Conservation (phyloP, 2,113 vertebrate genomes). For the Xiphophorus maculatus region DNA sequence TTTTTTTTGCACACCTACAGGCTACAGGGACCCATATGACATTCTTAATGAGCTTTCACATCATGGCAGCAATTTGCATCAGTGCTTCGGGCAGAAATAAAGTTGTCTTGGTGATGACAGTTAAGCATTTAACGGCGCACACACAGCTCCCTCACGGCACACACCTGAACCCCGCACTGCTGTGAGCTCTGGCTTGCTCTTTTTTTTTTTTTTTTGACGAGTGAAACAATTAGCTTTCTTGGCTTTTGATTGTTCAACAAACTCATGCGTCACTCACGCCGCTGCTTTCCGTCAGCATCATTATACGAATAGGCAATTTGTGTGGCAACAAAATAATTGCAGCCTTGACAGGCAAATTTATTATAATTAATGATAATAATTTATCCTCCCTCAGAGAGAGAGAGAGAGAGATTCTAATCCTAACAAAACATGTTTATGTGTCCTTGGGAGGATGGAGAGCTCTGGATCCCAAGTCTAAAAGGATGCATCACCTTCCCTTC, state of each 20-base stretch:
- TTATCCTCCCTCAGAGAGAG: constrained; percentile 78
- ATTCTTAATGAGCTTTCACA: constrained; percentile 5
- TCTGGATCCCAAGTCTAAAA: constrained; percentile 37
- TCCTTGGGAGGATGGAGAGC: constrained; percentile 50
- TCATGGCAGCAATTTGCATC: constrained; percentile 1
- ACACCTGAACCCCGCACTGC: not conserved
- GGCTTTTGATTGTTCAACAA: constrained; percentile 70
- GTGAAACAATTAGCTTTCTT: constrained; percentile 45
- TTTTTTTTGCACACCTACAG: not conserved
- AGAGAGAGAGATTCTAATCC: constrained; percentile 68
- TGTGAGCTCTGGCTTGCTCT: constrained; percentile 1
- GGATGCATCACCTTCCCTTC: constrained; percentile 7
- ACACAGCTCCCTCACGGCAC: not conserved
- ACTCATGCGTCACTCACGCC: constrained; percentile 77
- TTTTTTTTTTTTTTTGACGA: constrained; percentile 22
- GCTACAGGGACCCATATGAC: not conserved
- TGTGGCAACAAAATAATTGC: constrained; percentile 84
- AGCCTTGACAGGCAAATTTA: constrained; percentile 81
- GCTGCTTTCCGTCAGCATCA: constrained; percentile 50
- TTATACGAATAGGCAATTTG: constrained; percentile 77
- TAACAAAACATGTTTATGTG: constrained; percentile 66
- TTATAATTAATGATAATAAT: constrained; percentile 87
- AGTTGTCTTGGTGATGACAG: constrained; percentile 10
- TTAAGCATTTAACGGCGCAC: constrained; percentile 12
- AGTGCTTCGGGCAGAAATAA: constrained; percentile 9